Conservation (phyloP, 2,113 vertebrate species). For the Empidonax alnorum region DNA sequence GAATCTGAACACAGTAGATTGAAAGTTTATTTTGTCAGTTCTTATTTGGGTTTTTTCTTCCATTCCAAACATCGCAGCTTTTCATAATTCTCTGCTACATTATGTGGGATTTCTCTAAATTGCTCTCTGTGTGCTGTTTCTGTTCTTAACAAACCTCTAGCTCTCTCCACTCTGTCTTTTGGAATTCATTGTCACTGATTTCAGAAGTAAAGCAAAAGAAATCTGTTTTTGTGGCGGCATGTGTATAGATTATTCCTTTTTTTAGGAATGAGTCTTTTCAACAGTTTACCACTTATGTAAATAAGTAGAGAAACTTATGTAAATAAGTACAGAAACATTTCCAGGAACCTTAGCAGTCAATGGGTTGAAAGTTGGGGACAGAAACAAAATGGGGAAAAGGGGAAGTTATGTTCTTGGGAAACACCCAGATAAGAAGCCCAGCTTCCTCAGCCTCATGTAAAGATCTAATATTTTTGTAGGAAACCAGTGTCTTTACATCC, state of each 20-base stretch:
- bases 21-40: background rate
- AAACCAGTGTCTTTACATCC: slow-evolving; percentile 10
- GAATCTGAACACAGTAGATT: background rate
- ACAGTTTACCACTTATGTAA: background rate
- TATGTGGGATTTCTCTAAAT: background rate
- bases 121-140: background rate
- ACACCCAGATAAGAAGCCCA: slow-evolving; percentile 3
- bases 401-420: background rate
- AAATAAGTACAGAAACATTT: background rate
- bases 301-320: background rate
- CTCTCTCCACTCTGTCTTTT: background rate
- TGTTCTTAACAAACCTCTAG: background rate
- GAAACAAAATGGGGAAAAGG: background rate
- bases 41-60: background rate
- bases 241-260: background rate
- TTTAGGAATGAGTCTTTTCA: background rate
- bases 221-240: background rate
- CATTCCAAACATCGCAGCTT: background rate
- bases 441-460: background rate
- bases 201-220: background rate
- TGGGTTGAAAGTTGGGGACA: background rate
- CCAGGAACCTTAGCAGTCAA: background rate
- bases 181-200: background rate
- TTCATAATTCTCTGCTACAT: background rate
- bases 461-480: slow-evolving; percentile 8